Conservation (phyloP, 2,113 vertebrate species). For the Apodemus sylvaticus region DNA sequence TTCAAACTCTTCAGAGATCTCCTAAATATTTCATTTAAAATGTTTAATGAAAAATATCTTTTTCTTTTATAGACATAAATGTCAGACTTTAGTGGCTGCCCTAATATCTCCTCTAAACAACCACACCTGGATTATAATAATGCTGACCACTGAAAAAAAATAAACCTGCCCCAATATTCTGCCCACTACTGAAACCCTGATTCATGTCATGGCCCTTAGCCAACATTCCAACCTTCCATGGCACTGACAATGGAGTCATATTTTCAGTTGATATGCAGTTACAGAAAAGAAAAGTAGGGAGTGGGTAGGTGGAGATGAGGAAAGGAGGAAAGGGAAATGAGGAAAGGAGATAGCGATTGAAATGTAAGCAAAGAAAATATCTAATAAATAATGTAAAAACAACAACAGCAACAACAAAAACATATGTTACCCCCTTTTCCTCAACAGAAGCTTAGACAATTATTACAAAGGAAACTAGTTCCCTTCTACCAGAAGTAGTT, state of each 20-base stretch:
- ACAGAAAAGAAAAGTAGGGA: too few species aligned
- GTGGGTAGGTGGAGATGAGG: too few species aligned
- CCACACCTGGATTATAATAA: not conserved
- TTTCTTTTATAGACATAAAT: not conserved
- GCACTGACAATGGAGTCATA: not conserved
- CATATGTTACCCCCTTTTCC: not conserved
- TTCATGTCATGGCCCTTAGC: not conserved
- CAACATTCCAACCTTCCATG: not conserved
- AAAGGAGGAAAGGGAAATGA: too few species aligned
- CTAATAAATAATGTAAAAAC: too few species aligned
- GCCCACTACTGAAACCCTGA: not conserved
- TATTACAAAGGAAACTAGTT: not conserved
- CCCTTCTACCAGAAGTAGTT: not conserved
- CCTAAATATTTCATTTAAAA: not conserved
- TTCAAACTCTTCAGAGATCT: not conserved
- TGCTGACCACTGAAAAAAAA: not conserved
- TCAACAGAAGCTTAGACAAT: not conserved
- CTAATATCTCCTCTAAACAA: not conserved
- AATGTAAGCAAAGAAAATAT: too few species aligned
- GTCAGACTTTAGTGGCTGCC: not conserved
- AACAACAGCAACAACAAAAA: too few species aligned
- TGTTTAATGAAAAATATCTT: not conserved
- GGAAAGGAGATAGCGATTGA: too few species aligned
- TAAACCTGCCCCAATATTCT: not conserved
- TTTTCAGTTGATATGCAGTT: not conserved